Percentiles rank a stretch among this genome's conserved stretches.
Evolutionary conservation across 2,888 invertebrate species (phyloP).

Genomic region (Ptychoptera contaminata): DNA sequence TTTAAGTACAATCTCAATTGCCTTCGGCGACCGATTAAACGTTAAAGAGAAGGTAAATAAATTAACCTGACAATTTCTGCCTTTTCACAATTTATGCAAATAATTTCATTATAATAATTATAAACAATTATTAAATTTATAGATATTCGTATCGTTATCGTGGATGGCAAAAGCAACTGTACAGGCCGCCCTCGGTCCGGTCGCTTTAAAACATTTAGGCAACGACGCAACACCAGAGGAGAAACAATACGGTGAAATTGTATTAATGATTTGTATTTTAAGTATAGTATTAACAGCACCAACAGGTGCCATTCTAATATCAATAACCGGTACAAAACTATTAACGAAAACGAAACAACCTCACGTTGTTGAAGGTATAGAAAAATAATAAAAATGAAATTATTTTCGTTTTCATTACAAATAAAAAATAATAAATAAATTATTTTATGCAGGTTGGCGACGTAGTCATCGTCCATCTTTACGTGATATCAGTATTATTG

Average conservation of each 20-base stretch:
- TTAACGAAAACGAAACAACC: slow-evolving; percentile 63
- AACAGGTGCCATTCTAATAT: slow-evolving; percentile 65
- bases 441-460: slow-evolving; percentile 45
- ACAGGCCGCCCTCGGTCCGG: slow-evolving; percentile 75
- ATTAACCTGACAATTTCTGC: neutral
- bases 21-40: slow-evolving; percentile 66
- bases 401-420: neutral
- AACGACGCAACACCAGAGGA: slow-evolving; percentile 33
- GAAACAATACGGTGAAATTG: slow-evolving; percentile 45
- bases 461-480: slow-evolving; percentile 69
- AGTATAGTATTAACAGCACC: slow-evolving; percentile 77
- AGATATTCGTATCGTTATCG: slow-evolving; percentile 71
- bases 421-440: neutral
- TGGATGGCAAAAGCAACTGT: slow-evolving; percentile 99
- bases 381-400: neutral
- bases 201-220: slow-evolving; percentile 46
- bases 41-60: slow-evolving; percentile 53
- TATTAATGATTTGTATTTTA: slow-evolving; percentile 62
- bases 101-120: neutral
- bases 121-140: neutral
- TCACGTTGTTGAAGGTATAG: slow-evolving; percentile 43
- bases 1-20: slow-evolving; percentile 45
- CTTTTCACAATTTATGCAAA: neutral
- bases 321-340: slow-evolving; percentile 58
- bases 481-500: slow-evolving; percentile 73